Conservation (phyloP, 1,140 invertebrate genomes). For the Calliphora vicina region DNA sequence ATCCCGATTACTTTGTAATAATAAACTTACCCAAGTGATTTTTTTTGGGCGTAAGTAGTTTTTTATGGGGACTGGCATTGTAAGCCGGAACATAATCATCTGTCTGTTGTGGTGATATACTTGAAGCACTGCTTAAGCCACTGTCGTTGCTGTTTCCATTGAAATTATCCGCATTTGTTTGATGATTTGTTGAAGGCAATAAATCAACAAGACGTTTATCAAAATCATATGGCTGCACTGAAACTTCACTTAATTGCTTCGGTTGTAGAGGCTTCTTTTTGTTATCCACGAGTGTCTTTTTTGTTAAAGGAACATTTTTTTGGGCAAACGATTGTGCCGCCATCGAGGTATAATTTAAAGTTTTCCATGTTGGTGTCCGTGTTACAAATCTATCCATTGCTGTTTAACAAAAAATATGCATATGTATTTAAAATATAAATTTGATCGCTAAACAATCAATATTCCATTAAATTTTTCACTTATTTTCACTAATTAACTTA, state of each 20-base stretch:
- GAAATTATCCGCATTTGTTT: neutral
- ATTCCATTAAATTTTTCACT: neutral
- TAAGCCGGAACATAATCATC: neutral
- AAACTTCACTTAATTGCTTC: slow-evolving; percentile 25
- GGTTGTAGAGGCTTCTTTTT: slow-evolving; percentile 34
- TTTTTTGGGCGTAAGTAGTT: neutral
- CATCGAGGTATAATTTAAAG: slow-evolving; percentile 42
- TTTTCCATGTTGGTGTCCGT: slow-evolving; percentile 48
- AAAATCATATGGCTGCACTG: slow-evolving; percentile 32
- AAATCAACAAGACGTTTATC: slow-evolving; percentile 36
- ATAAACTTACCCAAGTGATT: slow-evolving; percentile 1
- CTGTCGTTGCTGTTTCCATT: slow-evolving; percentile 28
- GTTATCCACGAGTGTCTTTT: neutral
- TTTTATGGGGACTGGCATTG: too few species aligned
- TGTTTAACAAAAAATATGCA: slow-evolving; percentile 15
- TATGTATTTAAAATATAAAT: too few species aligned
- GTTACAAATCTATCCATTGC: slow-evolving; percentile 49
- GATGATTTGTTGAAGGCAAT: slow-evolving; percentile 10
- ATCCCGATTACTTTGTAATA: neutral
- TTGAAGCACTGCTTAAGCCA: slow-evolving; percentile 30
- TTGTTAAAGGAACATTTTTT: neutral
- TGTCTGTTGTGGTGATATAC: slow-evolving; percentile 8
- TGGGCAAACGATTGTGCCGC: neutral
- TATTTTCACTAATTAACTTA: neutral
- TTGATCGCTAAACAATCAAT: slow-evolving; percentile 1